Base-by-base conservation (phyloP, 2,113 vertebrate genomes). In the Cavia porcellus region DNA sequence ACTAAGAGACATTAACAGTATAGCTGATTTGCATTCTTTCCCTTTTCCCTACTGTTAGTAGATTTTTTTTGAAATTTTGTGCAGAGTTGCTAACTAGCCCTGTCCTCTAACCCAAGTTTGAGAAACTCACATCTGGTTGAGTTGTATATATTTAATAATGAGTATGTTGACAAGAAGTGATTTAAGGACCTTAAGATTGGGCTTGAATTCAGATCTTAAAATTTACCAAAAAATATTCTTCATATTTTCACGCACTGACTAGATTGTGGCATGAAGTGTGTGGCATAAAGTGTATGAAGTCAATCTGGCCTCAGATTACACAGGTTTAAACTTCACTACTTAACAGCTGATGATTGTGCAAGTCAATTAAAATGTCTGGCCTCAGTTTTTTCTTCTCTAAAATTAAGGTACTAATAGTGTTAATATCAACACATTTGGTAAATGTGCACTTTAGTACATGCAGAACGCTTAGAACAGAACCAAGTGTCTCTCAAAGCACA, bases 301-400 rank as follows among this genome's bases (percentile, higher is more conserved):
- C n/a, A 77, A 57, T 90, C 70, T 94, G 52, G 13, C 77, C 13
- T 15, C 35, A 72, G 20, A 32, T 1, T 50, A 59, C 0, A 3
- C 47, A n/a, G 47, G n/a, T 87, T 92, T 50, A 85, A 90, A 42
- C 35, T 77, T 32, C 0, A 64, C 24, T 42, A 68, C 22, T 87
- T 80, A 88, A 38, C 55, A 81, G 45, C 13, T 66, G 22, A 2
- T 88, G 25, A 79, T 91, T 9, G 5, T 4, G 12, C 5, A 80
- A 82, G 57, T 59, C 9, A 92, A 62, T 88, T 28, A 81, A 87
- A 59, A n/a, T 10, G 47, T 66, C n/a, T 79, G 19, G 61, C 1
- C 4, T 87, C n/a, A 28, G 30, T 68, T 88, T 85, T 28, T 75
- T 86, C 25, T 85, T 82, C 52, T 96, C 14, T 87, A 94, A 92